Evolutionary conservation across 2,888 invertebrate genomes (phyloP).

Genomic region (Pachycephus smyrnensis): DNA sequence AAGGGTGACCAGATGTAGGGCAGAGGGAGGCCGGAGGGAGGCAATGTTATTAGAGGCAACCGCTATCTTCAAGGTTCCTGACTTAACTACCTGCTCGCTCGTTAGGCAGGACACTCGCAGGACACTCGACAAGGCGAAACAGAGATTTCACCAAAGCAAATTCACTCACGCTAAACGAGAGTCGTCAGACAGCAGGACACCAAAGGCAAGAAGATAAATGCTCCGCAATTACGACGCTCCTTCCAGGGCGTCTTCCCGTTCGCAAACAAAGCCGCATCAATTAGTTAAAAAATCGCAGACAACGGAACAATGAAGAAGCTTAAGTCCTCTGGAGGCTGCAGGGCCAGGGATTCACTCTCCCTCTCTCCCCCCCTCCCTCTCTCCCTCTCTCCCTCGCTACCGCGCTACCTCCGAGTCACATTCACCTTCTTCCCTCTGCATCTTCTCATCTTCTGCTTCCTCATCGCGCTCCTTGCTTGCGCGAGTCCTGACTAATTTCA

Average conservation of each 20-base stretch:
- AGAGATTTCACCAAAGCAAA: not conserved
- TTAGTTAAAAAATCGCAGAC: conserved; percentile 30
- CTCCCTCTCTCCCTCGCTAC: too few species aligned
- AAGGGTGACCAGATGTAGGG: too few species aligned
- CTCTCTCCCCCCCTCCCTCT: too few species aligned
- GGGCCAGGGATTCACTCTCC: not conserved
- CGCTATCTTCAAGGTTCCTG: conserved; percentile 49
- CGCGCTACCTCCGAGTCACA: not conserved
- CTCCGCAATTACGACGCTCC: conserved; percentile 39
- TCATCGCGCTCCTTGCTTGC: not conserved
- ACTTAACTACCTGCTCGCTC: conserved; percentile 33
- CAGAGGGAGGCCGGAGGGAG: too few species aligned
- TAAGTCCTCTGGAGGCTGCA: not conserved
- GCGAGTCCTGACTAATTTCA: not conserved
- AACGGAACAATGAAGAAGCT: not conserved
- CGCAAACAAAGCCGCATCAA: conserved; percentile 37
- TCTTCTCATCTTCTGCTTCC: too few species aligned
- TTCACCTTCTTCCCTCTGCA: not conserved
- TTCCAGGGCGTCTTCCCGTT: conserved; percentile 9
- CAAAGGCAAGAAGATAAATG: conserved; percentile 48
- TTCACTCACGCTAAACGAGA: not conserved
- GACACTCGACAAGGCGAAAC: conserved; percentile 12
- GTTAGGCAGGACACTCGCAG: not conserved
- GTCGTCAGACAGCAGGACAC: not conserved
- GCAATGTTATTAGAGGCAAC: conserved; percentile 51